phyloP scores from a whole-genome alignment of 2,888 invertebrate genomes.

The Uropetala carovei region DNA sequence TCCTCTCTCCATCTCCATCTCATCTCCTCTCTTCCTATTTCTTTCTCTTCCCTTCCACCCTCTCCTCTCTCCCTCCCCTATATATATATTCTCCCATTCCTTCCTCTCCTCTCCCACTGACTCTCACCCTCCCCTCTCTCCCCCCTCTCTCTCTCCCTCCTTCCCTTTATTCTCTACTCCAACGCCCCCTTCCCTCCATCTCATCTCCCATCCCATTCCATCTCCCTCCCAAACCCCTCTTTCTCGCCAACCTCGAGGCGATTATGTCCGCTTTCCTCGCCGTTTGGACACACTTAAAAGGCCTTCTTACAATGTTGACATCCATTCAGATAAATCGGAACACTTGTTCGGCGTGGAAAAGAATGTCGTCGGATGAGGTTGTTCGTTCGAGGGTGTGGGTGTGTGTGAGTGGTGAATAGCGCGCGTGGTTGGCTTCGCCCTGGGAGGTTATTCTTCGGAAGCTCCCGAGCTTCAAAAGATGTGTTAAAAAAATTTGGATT shows the following conservation, averaged over 20 bases:
- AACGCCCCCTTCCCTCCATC: neutral
- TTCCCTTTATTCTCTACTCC: neutral
- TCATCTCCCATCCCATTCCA: neutral
- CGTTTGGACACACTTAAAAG: slow-evolving; percentile 24
- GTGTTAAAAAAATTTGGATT: neutral
- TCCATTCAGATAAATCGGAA: slow-evolving; percentile 30
- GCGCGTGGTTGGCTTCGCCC: slow-evolving; percentile 2
- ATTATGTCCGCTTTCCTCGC: slow-evolving; percentile 11
- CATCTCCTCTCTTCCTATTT: no score
- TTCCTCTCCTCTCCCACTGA: neutral
- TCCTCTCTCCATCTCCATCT: no score
- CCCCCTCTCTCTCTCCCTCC: neutral
- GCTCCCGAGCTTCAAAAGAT: neutral
- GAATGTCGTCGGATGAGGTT: neutral
- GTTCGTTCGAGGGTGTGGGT: neutral
- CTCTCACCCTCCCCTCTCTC: neutral
- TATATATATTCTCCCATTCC: no score
- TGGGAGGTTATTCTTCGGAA: slow-evolving; percentile 27
- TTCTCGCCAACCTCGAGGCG: neutral
- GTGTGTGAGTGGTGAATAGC: neutral
- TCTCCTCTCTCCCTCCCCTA: no score
- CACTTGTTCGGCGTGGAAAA: slow-evolving; percentile 10
- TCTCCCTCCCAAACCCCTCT: neutral
- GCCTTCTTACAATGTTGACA: slow-evolving; percentile 3
- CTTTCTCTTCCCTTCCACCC: no score